Conservation (phyloP, 2,113 vertebrate genomes). For the Coryphaenoides rupestris region DNA sequence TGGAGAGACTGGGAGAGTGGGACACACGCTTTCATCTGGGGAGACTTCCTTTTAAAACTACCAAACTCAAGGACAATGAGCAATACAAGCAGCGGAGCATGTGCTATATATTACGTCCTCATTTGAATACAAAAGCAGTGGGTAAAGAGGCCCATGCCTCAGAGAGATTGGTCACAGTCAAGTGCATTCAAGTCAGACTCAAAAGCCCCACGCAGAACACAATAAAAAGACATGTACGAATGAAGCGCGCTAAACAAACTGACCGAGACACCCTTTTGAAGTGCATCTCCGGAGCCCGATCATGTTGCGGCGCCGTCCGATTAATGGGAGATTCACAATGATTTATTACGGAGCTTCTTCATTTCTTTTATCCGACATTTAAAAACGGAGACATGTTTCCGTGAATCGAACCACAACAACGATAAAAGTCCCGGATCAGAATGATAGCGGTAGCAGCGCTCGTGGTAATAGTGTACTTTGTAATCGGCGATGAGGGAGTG, state of each 20-base stretch:
- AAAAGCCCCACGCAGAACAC: constrained; percentile 33
- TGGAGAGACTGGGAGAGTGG: constrained; percentile 44
- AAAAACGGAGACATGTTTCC: no score
- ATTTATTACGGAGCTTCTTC: no score
- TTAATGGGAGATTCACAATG: constrained; percentile 20
- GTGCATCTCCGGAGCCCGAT: constrained; percentile 34
- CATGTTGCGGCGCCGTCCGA: constrained; percentile 30
- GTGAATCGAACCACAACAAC: no score
- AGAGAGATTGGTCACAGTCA: constrained; percentile 61
- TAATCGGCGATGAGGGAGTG: not conserved
- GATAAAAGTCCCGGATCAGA: no score
- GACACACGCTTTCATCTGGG: constrained; percentile 64
- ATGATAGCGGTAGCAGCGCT: no score
- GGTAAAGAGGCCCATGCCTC: constrained; percentile 48
- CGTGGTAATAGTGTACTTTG: not conserved
- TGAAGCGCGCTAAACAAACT: constrained; percentile 45
- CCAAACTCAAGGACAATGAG: constrained; percentile 48
- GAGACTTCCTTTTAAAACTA: constrained; percentile 58
- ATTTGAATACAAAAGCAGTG: constrained; percentile 75
- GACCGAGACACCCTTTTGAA: constrained; percentile 47
- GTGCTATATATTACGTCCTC: constrained; percentile 67
- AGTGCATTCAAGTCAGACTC: constrained; percentile 42
- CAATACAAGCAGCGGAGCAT: constrained; percentile 59
- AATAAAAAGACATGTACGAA: constrained; percentile 48
- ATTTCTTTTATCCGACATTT: no score